A percentile compares a stretch with the other conserved stretches of the same genome.
These are phyloP conservation scores for Portunus trituberculatus DNA, from an alignment of 1,140 invertebrate genomes.

Conservation along the genomic window DNA sequence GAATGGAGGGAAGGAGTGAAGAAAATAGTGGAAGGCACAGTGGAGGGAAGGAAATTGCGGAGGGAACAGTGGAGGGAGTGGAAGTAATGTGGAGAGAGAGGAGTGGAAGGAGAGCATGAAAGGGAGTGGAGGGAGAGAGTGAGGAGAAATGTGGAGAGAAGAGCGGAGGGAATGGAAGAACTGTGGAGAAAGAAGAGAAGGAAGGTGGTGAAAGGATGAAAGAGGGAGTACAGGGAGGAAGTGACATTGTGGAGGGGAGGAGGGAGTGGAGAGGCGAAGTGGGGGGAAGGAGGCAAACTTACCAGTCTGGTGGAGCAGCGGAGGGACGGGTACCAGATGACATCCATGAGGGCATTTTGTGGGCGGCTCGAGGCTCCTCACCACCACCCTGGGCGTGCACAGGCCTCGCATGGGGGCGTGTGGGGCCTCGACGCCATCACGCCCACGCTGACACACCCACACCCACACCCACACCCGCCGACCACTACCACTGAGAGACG, in stretches of 20 bases:
- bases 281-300: neutral
- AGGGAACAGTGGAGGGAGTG: neutral
- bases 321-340: conserved; percentile 74
- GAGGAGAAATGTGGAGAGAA: neutral
- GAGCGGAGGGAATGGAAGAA: neutral
- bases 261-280: neutral
- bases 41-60: neutral
- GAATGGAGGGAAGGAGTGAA: neutral
- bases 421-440: neutral
- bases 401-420: neutral
- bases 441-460: neutral
- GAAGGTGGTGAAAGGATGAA: neutral
- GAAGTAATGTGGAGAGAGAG: neutral
- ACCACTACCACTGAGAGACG: too few species aligned
- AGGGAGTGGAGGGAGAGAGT: neutral
- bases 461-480: neutral
- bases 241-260: neutral
- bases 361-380: neutral
- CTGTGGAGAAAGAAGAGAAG: neutral
- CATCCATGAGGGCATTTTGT: conserved; percentile 64
- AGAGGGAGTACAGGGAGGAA: neutral
- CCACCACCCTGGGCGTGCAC: conserved; percentile 21
- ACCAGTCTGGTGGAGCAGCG: conserved; percentile 71
- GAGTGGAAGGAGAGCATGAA: neutral
- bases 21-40: neutral